Conservation (phyloP, 2,113 vertebrate species). For the Penelope pileata region DNA sequence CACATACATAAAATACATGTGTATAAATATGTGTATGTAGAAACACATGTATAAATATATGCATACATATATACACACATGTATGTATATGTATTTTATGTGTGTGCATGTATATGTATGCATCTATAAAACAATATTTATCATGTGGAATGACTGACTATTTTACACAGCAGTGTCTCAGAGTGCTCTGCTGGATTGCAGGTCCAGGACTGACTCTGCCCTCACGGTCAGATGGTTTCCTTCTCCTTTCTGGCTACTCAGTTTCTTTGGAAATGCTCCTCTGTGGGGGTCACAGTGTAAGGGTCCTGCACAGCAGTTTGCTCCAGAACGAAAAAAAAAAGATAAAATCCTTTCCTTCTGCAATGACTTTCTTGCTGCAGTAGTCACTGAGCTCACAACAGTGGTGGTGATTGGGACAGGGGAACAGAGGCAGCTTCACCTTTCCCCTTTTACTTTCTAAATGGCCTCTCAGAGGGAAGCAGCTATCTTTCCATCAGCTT, state of each 20-base stretch:
- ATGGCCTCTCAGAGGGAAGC: neutral
- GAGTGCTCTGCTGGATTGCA: neutral
- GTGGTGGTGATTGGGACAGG: neutral
- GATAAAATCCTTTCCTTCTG: neutral
- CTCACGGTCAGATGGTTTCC: rapidly evolving
- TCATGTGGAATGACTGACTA: neutral
- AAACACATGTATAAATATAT: neutral
- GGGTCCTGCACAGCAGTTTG: neutral
- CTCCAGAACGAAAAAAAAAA: neutral
- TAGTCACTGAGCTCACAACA: neutral
- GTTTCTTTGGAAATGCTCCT: neutral
- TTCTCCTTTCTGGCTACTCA: neutral
- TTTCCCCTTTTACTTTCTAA: neutral
- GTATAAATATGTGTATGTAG: neutral
- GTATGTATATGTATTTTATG: neutral
- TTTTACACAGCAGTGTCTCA: neutral
- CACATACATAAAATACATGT: neutral
- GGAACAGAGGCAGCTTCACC: neutral
- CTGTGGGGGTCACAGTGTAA: neutral
- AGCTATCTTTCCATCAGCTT: neutral
- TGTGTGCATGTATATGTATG: rapidly evolving
- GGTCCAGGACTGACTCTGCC: neutral
- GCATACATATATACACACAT: neutral
- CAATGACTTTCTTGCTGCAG: neutral
- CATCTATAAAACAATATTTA: neutral